A percentile compares a stretch with the other conserved stretches of the same genome.
phyloP scores from a whole-genome alignment of 2,113 vertebrate species.

The Coryphaenoides rupestris region DNA sequence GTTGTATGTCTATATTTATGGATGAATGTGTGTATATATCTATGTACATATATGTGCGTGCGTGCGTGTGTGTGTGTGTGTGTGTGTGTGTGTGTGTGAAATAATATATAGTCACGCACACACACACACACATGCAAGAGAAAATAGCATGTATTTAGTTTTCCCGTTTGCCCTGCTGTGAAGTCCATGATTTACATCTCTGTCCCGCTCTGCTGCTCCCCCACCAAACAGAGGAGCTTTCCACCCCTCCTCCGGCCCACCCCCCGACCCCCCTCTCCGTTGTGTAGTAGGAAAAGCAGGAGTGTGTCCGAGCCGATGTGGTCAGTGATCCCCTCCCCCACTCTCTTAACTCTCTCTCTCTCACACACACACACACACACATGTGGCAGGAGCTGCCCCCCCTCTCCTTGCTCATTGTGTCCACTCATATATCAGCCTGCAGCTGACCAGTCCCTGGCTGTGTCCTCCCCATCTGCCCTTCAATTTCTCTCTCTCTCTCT shows the following conservation, averaged over 20 bases:
- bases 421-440: constrained; percentile 73
- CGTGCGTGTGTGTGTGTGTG: too few species aligned
- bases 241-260: neutral
- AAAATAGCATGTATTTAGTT: too few species aligned
- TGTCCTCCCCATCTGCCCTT: constrained; percentile 64
- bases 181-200: neutral
- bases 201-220: neutral
- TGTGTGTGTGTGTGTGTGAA: too few species aligned
- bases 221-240: neutral
- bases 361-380: constrained; percentile 33
- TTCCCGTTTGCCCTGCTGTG: too few species aligned
- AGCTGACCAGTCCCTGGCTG: constrained; percentile 63
- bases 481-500: constrained; percentile 37
- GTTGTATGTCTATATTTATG: too few species aligned
- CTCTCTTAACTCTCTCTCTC: constrained; percentile 33
- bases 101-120: too few species aligned
- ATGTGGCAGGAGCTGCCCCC: constrained; percentile 54
- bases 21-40: too few species aligned
- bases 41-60: too few species aligned
- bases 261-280: constrained; percentile 1
- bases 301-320: constrained; percentile 59
- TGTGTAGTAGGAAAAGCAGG: constrained; percentile 34
- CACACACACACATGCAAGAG: too few species aligned
- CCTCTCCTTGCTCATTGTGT: constrained; percentile 68
- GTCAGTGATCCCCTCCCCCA: constrained; percentile 64